These are phyloP conservation scores for Lithosia quadra DNA, from an alignment of 2,888 invertebrate species.

Conservation along the genomic window DNA sequence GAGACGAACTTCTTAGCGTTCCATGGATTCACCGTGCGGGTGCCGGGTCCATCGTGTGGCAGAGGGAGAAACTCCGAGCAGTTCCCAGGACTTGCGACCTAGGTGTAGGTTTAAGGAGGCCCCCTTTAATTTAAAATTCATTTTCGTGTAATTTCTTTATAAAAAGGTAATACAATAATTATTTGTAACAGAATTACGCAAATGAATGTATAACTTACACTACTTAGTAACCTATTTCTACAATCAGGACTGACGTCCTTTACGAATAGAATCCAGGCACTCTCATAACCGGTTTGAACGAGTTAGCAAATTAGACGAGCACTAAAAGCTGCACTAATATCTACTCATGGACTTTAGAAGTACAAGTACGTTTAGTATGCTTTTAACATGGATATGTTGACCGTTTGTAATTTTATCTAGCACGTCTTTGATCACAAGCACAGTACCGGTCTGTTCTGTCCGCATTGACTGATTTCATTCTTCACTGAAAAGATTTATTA, in stretches of 20 bases:
- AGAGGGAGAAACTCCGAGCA: too few relatives aligned
- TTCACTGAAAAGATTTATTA: background rate
- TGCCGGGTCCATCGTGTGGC: too few relatives aligned
- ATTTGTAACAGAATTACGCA: background rate
- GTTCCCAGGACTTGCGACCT: too few relatives aligned
- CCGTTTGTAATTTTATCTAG: background rate
- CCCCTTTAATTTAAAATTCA: background rate
- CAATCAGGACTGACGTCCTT: background rate
- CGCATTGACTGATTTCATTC: background rate
- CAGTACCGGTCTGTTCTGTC: background rate
- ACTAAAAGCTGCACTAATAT: slow-evolving; percentile 16
- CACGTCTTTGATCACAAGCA: background rate
- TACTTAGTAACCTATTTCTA: background rate
- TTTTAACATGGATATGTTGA: background rate
- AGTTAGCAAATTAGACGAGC: slow-evolving; percentile 14
- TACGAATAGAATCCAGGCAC: background rate
- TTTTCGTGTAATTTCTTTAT: background rate
- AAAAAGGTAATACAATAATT: background rate
- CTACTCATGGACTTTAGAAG: slow-evolving; percentile 7
- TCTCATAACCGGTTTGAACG: slow-evolving; percentile 9
- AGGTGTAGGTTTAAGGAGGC: too few relatives aligned
- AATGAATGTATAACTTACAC: too few relatives aligned
- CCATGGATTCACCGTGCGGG: too few relatives aligned
- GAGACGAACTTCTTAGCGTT: too few relatives aligned
- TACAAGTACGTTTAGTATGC: background rate